A percentile compares a stretch with the other conserved stretches of the same genome.
These are phyloP conservation scores for Phasia obesa DNA, from an alignment of 2,888 invertebrate species.

Conservation along the genomic window DNA sequence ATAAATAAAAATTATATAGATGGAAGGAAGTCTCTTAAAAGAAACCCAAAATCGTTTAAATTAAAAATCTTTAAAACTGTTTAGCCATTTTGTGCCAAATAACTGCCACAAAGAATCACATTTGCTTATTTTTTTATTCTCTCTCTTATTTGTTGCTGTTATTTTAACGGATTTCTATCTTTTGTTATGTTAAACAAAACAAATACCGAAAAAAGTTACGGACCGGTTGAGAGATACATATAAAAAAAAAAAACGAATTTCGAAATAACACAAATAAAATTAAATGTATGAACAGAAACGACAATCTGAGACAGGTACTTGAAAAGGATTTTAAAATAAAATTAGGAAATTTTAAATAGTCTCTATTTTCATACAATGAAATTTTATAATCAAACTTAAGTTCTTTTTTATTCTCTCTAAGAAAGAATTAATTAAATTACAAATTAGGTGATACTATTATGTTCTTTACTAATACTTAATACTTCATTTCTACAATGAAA, in stretches of 20 bases:
- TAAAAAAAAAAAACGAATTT: conserved; percentile 25
- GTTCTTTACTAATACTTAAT: too few species aligned
- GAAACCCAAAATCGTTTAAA: background rate
- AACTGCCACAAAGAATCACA: conserved; percentile 67
- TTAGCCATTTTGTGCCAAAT: conserved; percentile 66
- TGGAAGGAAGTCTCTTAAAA: conserved; percentile 1
- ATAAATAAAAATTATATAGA: conserved; percentile 46
- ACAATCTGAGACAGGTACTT: background rate
- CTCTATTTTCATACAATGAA: too few species aligned
- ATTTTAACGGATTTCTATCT: conserved; percentile 68
- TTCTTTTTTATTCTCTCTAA: too few species aligned
- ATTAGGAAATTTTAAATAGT: too few species aligned
- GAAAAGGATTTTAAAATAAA: too few species aligned
- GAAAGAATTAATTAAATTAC: too few species aligned
- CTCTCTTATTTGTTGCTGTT: conserved; percentile 35
- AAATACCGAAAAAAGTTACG: conserved; percentile 32
- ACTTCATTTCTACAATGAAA: too few species aligned
- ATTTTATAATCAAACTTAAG: too few species aligned
- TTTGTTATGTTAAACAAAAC: conserved; percentile 58
- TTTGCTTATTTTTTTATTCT: conserved; percentile 38
- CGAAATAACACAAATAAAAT: conserved; percentile 29
- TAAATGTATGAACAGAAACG: conserved; percentile 2
- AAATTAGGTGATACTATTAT: too few species aligned
- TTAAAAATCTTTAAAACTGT: conserved; percentile 29
- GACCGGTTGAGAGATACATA: conserved; percentile 40